Conservation (phyloP, 2,797 vertebrate genomes). For the Hemitrygon akajei region DNA sequence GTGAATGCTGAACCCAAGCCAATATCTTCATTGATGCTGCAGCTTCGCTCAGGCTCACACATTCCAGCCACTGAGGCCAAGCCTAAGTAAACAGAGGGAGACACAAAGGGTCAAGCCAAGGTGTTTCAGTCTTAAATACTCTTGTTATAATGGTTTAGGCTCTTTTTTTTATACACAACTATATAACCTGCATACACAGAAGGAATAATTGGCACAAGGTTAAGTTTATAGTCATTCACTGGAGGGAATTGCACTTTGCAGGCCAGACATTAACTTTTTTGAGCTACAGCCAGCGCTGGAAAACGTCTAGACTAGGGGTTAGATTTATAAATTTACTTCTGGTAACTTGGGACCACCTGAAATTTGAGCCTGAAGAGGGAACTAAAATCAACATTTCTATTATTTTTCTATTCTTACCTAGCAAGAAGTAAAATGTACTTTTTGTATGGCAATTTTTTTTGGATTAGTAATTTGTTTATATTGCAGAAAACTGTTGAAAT, state of each 20-base stretch:
- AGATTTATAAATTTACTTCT: conserved; percentile 87
- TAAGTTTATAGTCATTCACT: conserved; percentile 73
- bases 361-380: conserved; percentile 75
- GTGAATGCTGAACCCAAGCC: conserved; percentile 97
- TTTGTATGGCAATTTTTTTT: conserved; percentile 23
- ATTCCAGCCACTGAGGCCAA: conserved; percentile 98
- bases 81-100: conserved; percentile 77
- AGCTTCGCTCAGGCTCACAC: conserved; percentile 97
- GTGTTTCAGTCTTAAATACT: conserved; percentile 67
- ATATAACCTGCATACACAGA: conserved; percentile 64
- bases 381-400: conserved; percentile 71
- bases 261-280: conserved; percentile 77
- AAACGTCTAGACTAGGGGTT: conserved; percentile 85
- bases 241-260: conserved; percentile 70
- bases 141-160: conserved; percentile 66
- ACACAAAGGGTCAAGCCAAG: conserved; percentile 78
- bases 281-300: conserved; percentile 74
- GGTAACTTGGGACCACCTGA: conserved; percentile 84
- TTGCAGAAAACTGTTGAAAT: conserved; percentile 25
- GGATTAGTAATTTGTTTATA: conserved; percentile 33
- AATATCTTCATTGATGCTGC: conserved; percentile 99
- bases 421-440: conserved; percentile 32
- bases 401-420: conserved; percentile 36
- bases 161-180: conserved; percentile 57
- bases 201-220: conserved; percentile 69